These are phyloP conservation scores for Pachliopta kotzebuea DNA, from an alignment of 2,888 invertebrate species.

Conservation along the genomic window DNA sequence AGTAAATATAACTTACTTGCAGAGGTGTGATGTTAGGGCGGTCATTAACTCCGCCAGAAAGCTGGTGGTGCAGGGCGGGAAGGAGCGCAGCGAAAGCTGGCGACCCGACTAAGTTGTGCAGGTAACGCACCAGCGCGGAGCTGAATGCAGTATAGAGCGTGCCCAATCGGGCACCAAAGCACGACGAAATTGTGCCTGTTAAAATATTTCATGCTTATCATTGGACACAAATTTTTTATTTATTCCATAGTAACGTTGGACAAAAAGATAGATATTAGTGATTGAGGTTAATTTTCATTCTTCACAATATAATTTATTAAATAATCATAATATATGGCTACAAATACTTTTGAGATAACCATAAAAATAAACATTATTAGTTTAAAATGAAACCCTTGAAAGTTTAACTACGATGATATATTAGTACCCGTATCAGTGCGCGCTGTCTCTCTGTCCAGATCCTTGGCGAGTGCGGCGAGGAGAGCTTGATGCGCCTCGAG, in stretches of 20 bases:
- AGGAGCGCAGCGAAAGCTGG: slow-evolving; percentile 61
- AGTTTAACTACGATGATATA: background rate
- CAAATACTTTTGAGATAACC: too few species aligned
- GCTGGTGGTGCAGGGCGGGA: slow-evolving; percentile 66
- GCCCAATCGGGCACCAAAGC: slow-evolving; percentile 87
- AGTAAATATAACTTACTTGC: slow-evolving; percentile 48
- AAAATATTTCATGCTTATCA: background rate
- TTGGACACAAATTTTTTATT: too few species aligned
- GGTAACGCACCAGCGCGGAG: slow-evolving; percentile 87
- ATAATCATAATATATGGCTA: too few species aligned
- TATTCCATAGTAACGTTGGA: too few species aligned
- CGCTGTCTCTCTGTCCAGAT: slow-evolving; percentile 94
- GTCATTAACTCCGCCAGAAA: slow-evolving; percentile 56
- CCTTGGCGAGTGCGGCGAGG: slow-evolving; percentile 92
- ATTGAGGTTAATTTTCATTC: background rate
- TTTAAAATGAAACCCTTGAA: background rate
- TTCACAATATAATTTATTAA: background rate
- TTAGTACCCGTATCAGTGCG: slow-evolving; percentile 84
- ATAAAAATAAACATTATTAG: background rate
- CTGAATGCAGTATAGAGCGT: slow-evolving; percentile 88
- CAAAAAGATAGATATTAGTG: too few species aligned
- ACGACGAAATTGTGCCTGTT: slow-evolving; percentile 85
- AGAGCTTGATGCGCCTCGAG: slow-evolving; percentile 94
- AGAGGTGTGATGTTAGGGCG: slow-evolving; percentile 66
- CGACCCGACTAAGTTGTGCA: slow-evolving; percentile 79